These are phyloP conservation scores for Monopterus albus DNA, from an alignment of 2,113 vertebrate genomes.

Conservation along the genomic window DNA sequence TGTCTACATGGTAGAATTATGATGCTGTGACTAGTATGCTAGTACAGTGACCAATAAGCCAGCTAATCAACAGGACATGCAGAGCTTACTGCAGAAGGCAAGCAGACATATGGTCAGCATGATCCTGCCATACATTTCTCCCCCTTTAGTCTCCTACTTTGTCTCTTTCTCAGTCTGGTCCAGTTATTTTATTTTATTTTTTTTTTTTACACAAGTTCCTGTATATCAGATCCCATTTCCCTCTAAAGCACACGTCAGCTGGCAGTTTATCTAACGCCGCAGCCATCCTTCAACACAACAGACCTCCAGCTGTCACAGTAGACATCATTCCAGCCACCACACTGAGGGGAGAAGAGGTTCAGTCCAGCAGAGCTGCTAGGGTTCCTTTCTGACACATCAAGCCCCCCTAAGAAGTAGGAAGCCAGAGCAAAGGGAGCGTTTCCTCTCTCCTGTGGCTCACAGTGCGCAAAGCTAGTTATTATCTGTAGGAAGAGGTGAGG, in stretches of 20 bases:
- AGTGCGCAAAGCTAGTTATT: conserved; percentile 66
- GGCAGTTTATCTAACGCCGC: conserved; percentile 72
- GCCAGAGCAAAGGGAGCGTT: conserved; percentile 61
- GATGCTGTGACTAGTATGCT: conserved; percentile 45
- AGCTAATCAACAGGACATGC: conserved; percentile 43
- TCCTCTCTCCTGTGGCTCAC: conserved; percentile 59
- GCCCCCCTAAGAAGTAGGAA: conserved; percentile 59
- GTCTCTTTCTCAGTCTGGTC: conserved; percentile 24
- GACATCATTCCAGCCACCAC: conserved; percentile 68
- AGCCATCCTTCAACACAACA: conserved; percentile 70
- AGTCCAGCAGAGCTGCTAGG: conserved; percentile 57
- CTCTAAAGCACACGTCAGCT: conserved; percentile 68
- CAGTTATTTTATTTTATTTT: conserved; percentile 21
- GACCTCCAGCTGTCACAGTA: conserved; percentile 71
- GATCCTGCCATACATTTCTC: conserved; percentile 36
- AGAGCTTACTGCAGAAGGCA: conserved; percentile 46
- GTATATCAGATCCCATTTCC: conserved; percentile 43
- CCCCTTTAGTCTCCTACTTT: conserved; percentile 29
- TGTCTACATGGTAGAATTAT: conserved; percentile 61
- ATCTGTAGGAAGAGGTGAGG: conserved; percentile 56
- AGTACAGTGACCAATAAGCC: conserved; percentile 1
- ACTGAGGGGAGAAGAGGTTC: conserved; percentile 62
- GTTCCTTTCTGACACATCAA: conserved; percentile 56
- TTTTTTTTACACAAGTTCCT: conserved; percentile 41
- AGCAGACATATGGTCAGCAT: conserved; percentile 41